Percentiles rank a stretch among this genome's conserved stretches.
Conservation (phyloP, 1,140 invertebrate species). For the Dreissena polymorpha region DNA sequence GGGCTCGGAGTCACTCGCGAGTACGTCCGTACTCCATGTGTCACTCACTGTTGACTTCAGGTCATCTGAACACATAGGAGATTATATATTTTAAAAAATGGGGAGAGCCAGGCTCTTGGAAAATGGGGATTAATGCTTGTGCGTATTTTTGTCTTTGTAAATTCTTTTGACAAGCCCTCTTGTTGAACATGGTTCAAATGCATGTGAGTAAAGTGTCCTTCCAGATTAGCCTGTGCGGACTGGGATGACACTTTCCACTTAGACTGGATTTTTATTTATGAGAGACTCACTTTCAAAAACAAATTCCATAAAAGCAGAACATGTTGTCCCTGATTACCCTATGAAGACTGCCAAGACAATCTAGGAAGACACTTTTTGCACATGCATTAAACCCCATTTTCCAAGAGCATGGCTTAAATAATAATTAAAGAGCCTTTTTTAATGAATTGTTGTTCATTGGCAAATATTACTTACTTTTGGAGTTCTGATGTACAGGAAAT, state of each 20-base stretch:
- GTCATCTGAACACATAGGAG: conserved; percentile 84
- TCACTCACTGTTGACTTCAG: conserved; percentile 97
- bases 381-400: no score
- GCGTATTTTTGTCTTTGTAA: no score
- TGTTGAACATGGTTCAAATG: no score
- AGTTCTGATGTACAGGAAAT: not conserved
- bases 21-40: conserved; percentile 98
- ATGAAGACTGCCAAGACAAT: not conserved
- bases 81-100: conserved; percentile 58
- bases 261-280: no score
- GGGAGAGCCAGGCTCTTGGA: no score
- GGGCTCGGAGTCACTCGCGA: conserved; percentile 94
- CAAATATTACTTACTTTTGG: not conserved
- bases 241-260: no score
- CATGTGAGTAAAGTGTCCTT: no score
- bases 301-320: not conserved
- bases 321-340: not conserved
- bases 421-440: no score
- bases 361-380: not conserved
- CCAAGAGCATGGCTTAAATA: no score
- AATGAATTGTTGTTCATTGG: not conserved
- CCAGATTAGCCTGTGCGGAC: no score
- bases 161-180: no score
- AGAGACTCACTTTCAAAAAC: not conserved
- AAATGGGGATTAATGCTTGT: no score